A percentile compares a stretch with the other conserved stretches of the same genome.
phyloP scores from a whole-genome alignment of 1,140 invertebrate species.

The Caenorhabditis remanei region DNA sequence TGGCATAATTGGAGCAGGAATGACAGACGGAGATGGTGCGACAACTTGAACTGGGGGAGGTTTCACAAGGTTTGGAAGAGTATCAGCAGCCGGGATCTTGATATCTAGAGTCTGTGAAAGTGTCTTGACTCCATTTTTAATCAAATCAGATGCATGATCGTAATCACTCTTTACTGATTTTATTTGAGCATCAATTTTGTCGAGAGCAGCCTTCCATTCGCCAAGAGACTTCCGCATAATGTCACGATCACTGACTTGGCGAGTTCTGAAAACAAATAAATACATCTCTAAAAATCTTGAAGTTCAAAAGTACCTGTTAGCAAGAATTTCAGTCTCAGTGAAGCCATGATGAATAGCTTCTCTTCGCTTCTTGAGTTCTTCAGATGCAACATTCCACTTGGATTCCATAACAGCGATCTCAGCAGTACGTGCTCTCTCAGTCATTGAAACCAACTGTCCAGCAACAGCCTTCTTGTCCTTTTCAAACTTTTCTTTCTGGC shows the following conservation, averaged over 20 bases:
- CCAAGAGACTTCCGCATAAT: conserved; percentile 44
- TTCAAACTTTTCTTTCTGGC: conserved; percentile 53
- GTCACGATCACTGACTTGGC: conserved; percentile 52
- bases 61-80: conserved; percentile 40
- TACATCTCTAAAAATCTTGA: neutral
- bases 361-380: conserved; percentile 37
- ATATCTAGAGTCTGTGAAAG: conserved; percentile 29
- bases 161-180: conserved; percentile 19
- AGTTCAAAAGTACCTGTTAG: neutral
- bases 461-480: conserved; percentile 50
- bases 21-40: conserved; percentile 24
- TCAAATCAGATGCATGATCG: conserved; percentile 7
- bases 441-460: conserved; percentile 2
- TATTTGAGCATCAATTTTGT: conserved; percentile 18
- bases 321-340: conserved; percentile 56
- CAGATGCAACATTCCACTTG: conserved; percentile 20
- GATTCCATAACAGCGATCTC: conserved; percentile 34
- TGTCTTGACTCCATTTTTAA: conserved; percentile 35
- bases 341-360: conserved; percentile 26
- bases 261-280: conserved; percentile 35
- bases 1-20: conserved; percentile 22
- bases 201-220: conserved; percentile 54
- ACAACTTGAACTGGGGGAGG: conserved; percentile 47
- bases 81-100: conserved; percentile 12
- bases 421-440: conserved; percentile 51